Evolutionary conservation across 1,140 invertebrate genomes (phyloP).

Genomic region (Pseudomyrmex flavicornis): DNA sequence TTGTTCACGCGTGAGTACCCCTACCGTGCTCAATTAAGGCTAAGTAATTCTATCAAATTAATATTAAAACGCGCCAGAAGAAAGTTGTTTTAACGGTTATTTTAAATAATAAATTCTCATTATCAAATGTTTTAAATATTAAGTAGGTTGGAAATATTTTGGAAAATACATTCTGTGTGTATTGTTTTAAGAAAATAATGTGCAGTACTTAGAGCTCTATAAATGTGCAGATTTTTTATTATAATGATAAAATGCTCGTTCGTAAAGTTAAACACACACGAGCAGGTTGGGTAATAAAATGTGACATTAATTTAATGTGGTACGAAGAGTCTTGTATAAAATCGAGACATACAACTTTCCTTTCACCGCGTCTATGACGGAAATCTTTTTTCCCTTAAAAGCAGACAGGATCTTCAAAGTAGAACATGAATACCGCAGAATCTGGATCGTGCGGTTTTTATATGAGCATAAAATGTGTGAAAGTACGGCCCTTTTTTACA

Average conservation of each 20-base stretch:
- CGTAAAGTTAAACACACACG: not conserved
- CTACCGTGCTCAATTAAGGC: slow-evolving; percentile 3
- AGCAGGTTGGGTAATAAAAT: not conserved
- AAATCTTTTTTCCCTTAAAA: not conserved
- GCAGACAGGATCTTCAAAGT: not conserved
- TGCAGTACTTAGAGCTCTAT: not conserved
- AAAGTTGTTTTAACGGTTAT: not conserved
- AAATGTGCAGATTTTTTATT: not conserved
- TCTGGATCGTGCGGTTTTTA: not conserved
- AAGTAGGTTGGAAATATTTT: too few species aligned
- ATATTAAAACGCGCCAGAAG: not conserved
- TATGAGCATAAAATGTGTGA: slow-evolving; percentile 10
- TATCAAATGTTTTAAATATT: not conserved
- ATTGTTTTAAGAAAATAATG: too few species aligned
- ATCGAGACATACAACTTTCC: not conserved
- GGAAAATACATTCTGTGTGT: too few species aligned
- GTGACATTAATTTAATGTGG: not conserved
- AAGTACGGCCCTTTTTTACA: not conserved
- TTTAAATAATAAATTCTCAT: not conserved
- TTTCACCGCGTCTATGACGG: not conserved
- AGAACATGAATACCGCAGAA: slow-evolving; percentile 7
- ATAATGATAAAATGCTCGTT: not conserved
- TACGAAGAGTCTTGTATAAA: not conserved
- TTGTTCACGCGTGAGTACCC: slow-evolving; percentile 74
- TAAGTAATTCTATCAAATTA: slow-evolving; percentile 12